phyloP scores from a whole-genome alignment of 2,888 invertebrate species.

The Oxyscelio sp. region DNA sequence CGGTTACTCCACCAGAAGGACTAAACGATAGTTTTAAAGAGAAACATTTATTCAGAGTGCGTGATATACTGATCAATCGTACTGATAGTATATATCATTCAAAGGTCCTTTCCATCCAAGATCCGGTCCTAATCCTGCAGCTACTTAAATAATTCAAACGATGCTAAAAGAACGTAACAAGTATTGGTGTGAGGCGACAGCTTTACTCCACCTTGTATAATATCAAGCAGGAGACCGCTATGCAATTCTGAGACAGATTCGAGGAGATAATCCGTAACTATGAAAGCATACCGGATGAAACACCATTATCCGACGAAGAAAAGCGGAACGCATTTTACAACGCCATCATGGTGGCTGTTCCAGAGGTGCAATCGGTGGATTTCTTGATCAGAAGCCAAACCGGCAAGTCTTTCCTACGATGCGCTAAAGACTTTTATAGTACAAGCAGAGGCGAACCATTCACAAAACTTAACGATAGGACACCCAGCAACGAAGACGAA shows the following conservation, averaged over 20 bases:
- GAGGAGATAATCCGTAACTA: constrained; percentile 65
- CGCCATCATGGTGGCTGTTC: not conserved
- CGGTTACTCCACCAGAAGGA: not conserved
- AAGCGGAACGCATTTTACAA: constrained; percentile 43
- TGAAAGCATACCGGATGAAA: constrained; percentile 8
- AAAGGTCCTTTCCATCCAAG: not conserved
- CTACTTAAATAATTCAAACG: constrained; percentile 4
- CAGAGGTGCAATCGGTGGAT: constrained; percentile 1
- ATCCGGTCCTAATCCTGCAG: not conserved
- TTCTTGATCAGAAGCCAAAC: constrained; percentile 47
- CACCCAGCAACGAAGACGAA: not conserved
- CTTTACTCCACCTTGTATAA: constrained; percentile 31
- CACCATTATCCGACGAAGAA: not conserved
- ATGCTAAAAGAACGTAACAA: constrained; percentile 59
- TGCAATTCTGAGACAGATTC: constrained; percentile 65
- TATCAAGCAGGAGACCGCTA: constrained; percentile 37
- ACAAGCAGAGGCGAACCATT: constrained; percentile 64
- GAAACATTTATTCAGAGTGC: constrained; percentile 10
- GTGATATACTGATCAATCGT: constrained; percentile 4
- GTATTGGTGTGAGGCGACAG: constrained; percentile 34
- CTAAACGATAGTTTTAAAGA: constrained; percentile 10
- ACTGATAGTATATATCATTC: not conserved
- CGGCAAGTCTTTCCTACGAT: constrained; percentile 64
- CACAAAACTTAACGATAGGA: constrained; percentile 6
- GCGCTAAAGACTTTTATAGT: constrained; percentile 58